phyloP scores from a whole-genome alignment of 2,888 invertebrate genomes.

The Ennomos quercinarius region DNA sequence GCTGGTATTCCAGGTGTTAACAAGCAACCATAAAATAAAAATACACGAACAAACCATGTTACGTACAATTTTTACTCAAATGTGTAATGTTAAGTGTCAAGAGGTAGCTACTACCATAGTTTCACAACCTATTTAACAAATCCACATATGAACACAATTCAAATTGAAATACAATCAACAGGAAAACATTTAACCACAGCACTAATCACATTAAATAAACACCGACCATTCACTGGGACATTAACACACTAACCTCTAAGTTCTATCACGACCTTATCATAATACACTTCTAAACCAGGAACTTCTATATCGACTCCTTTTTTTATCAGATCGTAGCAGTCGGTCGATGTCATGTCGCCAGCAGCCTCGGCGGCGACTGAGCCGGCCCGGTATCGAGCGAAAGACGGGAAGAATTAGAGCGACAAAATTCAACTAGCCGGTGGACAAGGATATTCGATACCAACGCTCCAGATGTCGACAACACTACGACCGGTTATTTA shows the following conservation, averaged over 20 bases:
- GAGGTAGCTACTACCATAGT: not conserved
- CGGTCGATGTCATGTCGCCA: conserved; percentile 80
- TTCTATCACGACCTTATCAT: conserved; percentile 85
- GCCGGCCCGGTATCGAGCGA: conserved; percentile 51
- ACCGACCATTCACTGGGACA: conserved; percentile 16
- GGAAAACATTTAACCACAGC: conserved; percentile 29
- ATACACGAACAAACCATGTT: too few relatives aligned
- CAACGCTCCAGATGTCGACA: conserved; percentile 75
- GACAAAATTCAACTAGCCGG: conserved; percentile 77
- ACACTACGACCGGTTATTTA: conserved; percentile 68
- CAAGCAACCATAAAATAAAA: too few relatives aligned
- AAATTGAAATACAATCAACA: conserved; percentile 2
- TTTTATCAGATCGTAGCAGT: conserved; percentile 82
- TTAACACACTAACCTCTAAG: conserved; percentile 80
- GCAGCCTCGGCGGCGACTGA: conserved; percentile 59
- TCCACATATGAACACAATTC: not conserved
- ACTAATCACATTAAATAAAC: conserved; percentile 19
- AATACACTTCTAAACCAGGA: conserved; percentile 83
- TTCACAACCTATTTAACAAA: not conserved
- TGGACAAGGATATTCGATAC: conserved; percentile 81
- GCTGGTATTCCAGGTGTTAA: too few relatives aligned
- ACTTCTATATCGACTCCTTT: conserved; percentile 80
- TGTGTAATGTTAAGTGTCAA: too few relatives aligned
- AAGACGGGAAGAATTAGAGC: conserved; percentile 80
- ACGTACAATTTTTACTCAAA: too few relatives aligned